Evolutionary conservation across 2,888 invertebrate genomes (phyloP).

Genomic region (Cryptophagus acutangulus): DNA sequence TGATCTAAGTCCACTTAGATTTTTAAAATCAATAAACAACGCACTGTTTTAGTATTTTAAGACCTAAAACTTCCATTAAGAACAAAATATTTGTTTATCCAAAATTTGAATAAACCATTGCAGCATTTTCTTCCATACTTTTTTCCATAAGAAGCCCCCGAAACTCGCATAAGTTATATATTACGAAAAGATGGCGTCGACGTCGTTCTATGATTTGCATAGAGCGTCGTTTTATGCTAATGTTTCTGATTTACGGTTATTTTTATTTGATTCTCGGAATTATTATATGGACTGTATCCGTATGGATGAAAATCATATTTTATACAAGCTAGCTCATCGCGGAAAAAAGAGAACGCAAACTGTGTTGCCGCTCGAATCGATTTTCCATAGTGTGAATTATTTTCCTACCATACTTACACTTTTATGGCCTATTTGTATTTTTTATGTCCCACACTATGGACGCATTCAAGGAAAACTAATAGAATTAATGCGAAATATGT

Average conservation of each 20-base stretch:
- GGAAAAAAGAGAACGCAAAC: too few relatives aligned
- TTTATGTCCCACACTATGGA: too few relatives aligned
- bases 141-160: conserved; percentile 3
- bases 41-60: background rate
- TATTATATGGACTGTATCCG: conserved; percentile 53
- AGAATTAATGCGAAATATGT: too few relatives aligned
- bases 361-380: too few relatives aligned
- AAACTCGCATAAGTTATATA: conserved; percentile 24
- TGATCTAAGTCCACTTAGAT: too few relatives aligned
- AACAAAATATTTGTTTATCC: background rate
- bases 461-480: too few relatives aligned
- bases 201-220: conserved; percentile 42
- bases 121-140: too few relatives aligned
- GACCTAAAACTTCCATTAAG: background rate
- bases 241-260: conserved; percentile 48
- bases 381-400: too few relatives aligned
- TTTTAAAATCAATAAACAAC: background rate
- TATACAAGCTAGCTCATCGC: too few relatives aligned
- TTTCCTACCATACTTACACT: too few relatives aligned
- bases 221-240: conserved; percentile 48
- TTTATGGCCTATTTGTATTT: too few relatives aligned
- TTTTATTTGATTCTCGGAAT: conserved; percentile 51
- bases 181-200: conserved; percentile 42
- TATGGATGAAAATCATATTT: conserved; percentile 52
- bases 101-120: background rate